Evolutionary conservation across 30 jellyfish, hydroid and myxozoan species (phyloP), one percentile per base, ranked within the genome.

Genomic region (Chironex yamaguchii): DNA sequence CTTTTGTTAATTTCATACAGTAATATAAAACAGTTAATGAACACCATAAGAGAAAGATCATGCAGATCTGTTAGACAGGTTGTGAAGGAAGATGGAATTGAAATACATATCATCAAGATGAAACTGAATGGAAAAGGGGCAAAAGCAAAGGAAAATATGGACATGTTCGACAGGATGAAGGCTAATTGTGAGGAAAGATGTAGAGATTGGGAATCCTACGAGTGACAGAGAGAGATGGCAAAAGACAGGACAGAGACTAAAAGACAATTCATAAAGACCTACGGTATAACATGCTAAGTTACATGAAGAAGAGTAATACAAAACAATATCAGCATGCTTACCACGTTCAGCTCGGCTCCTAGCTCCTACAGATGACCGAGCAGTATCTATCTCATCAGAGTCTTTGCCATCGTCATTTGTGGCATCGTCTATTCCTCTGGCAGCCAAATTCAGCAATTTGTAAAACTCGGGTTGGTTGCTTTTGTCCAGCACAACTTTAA

Each of bases 391-490:
- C 28, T 26, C 84, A 1, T 2, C 24, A 26, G 49, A 78, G 29
- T 35, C 78, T n/a, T 65, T 50, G 2, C 76, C 96, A n/a, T 86
- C 96, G 27, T 86, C 96, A 22, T 49, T 83, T n/a, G 64, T 22
- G n/a, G 33, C 24, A 70, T 23, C 63, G 17, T 84, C 88, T 14
- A 71, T 87, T 9, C 99, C 99, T 25, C 76, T 53, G 13, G 97
- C 69, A 17, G 99, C 99, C 9, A 94, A 88, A 49, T 30, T 34
- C 80, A 85, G 49, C 9, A 94, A 76, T 31, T 89, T 94, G 29
- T 67, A 77, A 89, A 94, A 89, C 63, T 81, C 92, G 2, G 94
- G 96, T 77, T 89, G 91, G 2, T 88, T 83, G 11, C 77, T 89
- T 14, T 87, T 90, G 65, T 94, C 72, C 26, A 94, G 89, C 35